These are phyloP conservation scores for Hoplostethus mediterraneus DNA, from an alignment of 2,797 vertebrate species.

Conservation along the genomic window DNA sequence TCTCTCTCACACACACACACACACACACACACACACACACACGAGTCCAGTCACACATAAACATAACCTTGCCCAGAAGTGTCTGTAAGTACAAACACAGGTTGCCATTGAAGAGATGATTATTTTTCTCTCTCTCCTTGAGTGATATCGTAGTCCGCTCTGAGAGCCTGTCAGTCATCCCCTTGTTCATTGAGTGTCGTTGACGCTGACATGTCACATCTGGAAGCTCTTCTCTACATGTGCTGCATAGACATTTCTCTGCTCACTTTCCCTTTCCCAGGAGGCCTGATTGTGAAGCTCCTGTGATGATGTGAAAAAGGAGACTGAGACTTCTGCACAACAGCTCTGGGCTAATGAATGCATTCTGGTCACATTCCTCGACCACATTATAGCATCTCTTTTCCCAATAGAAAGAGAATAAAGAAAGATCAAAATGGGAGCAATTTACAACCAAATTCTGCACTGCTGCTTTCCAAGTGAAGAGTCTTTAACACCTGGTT, in stretches of 20 bases:
- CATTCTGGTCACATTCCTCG: slow-evolving; percentile 39
- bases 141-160: slow-evolving; percentile 70
- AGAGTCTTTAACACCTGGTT: slow-evolving; percentile 61
- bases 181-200: slow-evolving; percentile 62
- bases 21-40: slow-evolving; percentile 12
- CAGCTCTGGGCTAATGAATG: slow-evolving; percentile 60
- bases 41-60: slow-evolving; percentile 31
- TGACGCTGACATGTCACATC: slow-evolving; percentile 81
- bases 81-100: slow-evolving; percentile 42
- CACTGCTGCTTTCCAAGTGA: neutral
- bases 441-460: slow-evolving; percentile 47
- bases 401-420: slow-evolving; percentile 43
- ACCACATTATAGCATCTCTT: slow-evolving; percentile 45
- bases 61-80: slow-evolving; percentile 18
- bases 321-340: slow-evolving; percentile 49
- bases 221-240: slow-evolving; percentile 80
- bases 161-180: slow-evolving; percentile 69
- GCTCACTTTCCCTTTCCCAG: slow-evolving; percentile 67
- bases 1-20: neutral
- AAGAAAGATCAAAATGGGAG: slow-evolving; percentile 55
- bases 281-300: slow-evolving; percentile 65
- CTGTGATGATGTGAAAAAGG: slow-evolving; percentile 66
- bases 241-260: slow-evolving; percentile 70
- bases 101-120: slow-evolving; percentile 51
- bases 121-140: slow-evolving; percentile 65